These are phyloP conservation scores for Thamnophis elegans DNA, from an alignment of 2,797 vertebrate species.

Conservation along the genomic window DNA sequence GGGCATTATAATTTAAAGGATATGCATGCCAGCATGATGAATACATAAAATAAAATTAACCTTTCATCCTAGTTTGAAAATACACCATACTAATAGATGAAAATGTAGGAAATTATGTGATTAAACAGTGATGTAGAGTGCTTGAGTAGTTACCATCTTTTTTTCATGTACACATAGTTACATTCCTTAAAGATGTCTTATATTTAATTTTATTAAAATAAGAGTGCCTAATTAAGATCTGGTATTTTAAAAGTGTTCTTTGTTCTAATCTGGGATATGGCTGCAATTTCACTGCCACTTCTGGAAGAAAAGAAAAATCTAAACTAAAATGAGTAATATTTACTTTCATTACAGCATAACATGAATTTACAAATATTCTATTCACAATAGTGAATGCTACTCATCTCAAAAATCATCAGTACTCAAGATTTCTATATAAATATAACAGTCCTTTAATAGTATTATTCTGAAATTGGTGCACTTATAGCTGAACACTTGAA, in stretches of 20 bases:
- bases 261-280: constrained; percentile 2
- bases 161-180: constrained; percentile 43
- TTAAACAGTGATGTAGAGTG: constrained; percentile 66
- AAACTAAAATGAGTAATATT: not conserved
- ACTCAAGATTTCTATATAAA: constrained; percentile 28
- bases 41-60: constrained; percentile 66
- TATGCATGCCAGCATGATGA: not conserved
- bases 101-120: constrained; percentile 41
- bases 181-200: constrained; percentile 58
- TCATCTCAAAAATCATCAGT: constrained; percentile 2
- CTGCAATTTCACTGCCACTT: not conserved
- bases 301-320: not conserved
- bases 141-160: constrained; percentile 62
- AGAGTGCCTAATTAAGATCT: constrained; percentile 56
- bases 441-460: not conserved
- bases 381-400: not conserved
- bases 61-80: constrained; percentile 61
- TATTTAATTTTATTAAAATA: constrained; percentile 67
- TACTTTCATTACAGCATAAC: not conserved
- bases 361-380: not conserved
- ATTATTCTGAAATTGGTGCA: not conserved
- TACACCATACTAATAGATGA: constrained; percentile 51
- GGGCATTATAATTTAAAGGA: not conserved
- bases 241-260: constrained; percentile 37
- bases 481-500: not conserved